These are phyloP conservation scores for Chrysina gloriosa DNA, from an alignment of 2,888 invertebrate genomes.

Conservation along the genomic window DNA sequence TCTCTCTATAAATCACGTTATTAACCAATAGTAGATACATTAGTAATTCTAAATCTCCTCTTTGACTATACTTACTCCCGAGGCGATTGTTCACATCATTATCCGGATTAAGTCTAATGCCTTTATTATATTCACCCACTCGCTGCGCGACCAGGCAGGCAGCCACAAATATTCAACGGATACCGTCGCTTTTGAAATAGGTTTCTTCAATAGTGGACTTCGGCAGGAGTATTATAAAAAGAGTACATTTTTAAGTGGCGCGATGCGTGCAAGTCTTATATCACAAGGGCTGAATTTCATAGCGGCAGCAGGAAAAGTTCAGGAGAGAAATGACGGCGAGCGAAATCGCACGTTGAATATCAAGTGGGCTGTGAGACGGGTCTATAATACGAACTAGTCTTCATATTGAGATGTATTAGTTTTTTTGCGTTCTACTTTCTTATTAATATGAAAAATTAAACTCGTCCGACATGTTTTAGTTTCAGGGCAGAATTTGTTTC, in stretches of 20 bases:
- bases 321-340: slow-evolving; percentile 64
- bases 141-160: background rate
- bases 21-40: slow-evolving; percentile 29
- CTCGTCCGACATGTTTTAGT: slow-evolving; percentile 30
- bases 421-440: slow-evolving; percentile 34
- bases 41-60: slow-evolving; percentile 27
- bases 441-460: slow-evolving; percentile 32
- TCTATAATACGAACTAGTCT: slow-evolving; percentile 36
- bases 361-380: slow-evolving; percentile 53
- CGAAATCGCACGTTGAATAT: slow-evolving; percentile 63
- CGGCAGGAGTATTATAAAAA: slow-evolving; percentile 7
- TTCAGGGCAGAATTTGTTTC: slow-evolving; percentile 15
- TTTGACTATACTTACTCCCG: background rate
- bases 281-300: slow-evolving; percentile 61
- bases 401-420: slow-evolving; percentile 42
- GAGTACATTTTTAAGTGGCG: slow-evolving; percentile 46
- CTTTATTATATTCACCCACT: slow-evolving; percentile 27
- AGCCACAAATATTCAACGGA: slow-evolving; percentile 3
- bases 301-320: slow-evolving; percentile 61
- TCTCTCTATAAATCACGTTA: slow-evolving; percentile 24
- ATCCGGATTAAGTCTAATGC: slow-evolving; percentile 31
- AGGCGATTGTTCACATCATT: slow-evolving; percentile 27
- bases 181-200: background rate
- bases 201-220: slow-evolving; percentile 1
- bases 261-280: slow-evolving; percentile 57